Evolutionary conservation across 2,113 vertebrate genomes (phyloP).

Genomic region (Pionites leucogaster): DNA sequence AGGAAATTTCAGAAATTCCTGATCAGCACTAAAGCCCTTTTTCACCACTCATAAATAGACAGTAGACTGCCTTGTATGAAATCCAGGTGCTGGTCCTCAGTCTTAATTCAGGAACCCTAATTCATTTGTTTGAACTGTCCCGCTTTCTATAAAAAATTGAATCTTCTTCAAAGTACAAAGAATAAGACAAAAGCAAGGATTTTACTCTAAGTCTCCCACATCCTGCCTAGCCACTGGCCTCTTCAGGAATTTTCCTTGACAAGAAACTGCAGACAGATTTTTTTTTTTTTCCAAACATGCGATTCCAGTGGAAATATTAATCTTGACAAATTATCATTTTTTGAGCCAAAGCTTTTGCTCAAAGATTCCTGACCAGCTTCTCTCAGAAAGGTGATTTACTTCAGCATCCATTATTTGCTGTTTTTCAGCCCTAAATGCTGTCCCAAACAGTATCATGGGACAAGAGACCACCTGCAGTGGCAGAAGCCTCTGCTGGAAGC

Average conservation of each 20-base stretch:
- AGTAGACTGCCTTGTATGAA: neutral
- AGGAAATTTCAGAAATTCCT: neutral
- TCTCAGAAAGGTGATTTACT: neutral
- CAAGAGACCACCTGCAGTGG: neutral
- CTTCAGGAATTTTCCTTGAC: neutral
- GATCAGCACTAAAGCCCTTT: neutral
- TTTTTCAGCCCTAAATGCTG: neutral
- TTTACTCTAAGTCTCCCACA: neutral
- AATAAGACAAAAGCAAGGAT: neutral
- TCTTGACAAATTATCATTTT: neutral
- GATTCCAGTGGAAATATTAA: neutral
- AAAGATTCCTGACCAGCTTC: neutral
- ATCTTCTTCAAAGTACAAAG: neutral
- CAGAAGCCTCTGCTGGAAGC: neutral
- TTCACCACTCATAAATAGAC: neutral
- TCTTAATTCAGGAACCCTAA: neutral
- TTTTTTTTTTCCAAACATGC: neutral
- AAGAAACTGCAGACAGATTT: neutral
- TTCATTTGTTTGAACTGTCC: neutral
- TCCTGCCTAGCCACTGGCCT: neutral
- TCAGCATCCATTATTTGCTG: neutral
- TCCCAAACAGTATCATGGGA: neutral
- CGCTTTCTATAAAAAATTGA: neutral
- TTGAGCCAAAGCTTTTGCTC: neutral
- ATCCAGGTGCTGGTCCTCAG: neutral